Percentiles rank a stretch among this genome's conserved stretches.
phyloP scores from a whole-genome alignment of 2,888 invertebrate species.

The Scaptomyza flava region DNA sequence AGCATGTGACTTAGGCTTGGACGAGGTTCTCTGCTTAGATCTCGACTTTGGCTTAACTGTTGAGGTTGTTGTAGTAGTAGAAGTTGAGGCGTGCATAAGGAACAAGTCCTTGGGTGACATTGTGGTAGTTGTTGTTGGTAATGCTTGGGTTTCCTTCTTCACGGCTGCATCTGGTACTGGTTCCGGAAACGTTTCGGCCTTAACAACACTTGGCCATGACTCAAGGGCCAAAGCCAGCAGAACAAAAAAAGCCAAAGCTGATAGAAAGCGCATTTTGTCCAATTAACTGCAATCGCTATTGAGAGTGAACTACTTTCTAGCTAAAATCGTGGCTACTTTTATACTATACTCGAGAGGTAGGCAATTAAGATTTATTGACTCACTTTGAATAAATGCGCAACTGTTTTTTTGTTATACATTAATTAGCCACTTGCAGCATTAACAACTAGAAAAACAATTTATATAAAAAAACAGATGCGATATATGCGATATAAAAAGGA shows the following conservation, averaged over 20 bases:
- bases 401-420: slow-evolving; percentile 39
- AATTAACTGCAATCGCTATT: slow-evolving; percentile 13
- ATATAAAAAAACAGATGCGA: slow-evolving; percentile 8
- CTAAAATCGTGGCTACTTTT: slow-evolving; percentile 25
- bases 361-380: slow-evolving; percentile 14
- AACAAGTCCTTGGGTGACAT: slow-evolving; percentile 46
- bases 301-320: slow-evolving; percentile 25
- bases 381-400: slow-evolving; percentile 25
- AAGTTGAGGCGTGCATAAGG: slow-evolving; percentile 29
- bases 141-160: not conserved
- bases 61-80: not conserved
- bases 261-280: slow-evolving; percentile 33
- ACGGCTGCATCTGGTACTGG: not conserved
- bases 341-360: slow-evolving; percentile 11
- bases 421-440: not conserved
- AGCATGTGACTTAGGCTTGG: not conserved
- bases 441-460: slow-evolving; percentile 16
- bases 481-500: slow-evolving; percentile 31
- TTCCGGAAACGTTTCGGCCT: slow-evolving; percentile 7
- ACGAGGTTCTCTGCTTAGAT: slow-evolving; percentile 1
- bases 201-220: not conserved
- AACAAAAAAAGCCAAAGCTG: slow-evolving; percentile 5
- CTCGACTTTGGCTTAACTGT: slow-evolving; percentile 6
- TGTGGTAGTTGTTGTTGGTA: slow-evolving; percentile 23
- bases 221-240: slow-evolving; percentile 13